Evolutionary conservation across 2,113 vertebrate species (phyloP).

Genomic region (Furnarius figulus): DNA sequence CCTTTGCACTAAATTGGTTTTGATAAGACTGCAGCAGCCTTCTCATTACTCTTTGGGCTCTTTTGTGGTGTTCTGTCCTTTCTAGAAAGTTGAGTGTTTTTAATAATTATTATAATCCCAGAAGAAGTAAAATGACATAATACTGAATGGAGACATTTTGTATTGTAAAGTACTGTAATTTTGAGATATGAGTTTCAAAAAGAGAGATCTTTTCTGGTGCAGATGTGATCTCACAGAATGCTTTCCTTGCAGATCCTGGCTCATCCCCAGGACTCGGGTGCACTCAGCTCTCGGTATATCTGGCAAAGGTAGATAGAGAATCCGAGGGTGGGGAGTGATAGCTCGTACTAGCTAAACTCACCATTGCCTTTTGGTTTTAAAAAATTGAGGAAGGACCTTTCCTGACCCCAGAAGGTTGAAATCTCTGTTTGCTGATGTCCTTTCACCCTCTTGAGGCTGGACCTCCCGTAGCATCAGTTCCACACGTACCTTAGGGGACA

Average conservation of each 20-base stretch:
- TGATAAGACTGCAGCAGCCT: slow-evolving; percentile 55
- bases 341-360: neutral
- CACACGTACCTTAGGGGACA: neutral
- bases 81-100: slow-evolving; percentile 56
- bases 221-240: slow-evolving; percentile 15
- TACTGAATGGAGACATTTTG: slow-evolving; percentile 51
- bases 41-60: neutral
- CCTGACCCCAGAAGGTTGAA: neutral
- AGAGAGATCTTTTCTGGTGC: neutral
- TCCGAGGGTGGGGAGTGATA: neutral
- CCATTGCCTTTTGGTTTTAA: neutral
- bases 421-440: slow-evolving; percentile 1
- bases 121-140: slow-evolving; percentile 65
- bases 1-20: slow-evolving; percentile 67
- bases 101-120: slow-evolving; percentile 52
- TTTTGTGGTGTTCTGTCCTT: slow-evolving; percentile 65
- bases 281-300: neutral
- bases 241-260: slow-evolving; percentile 23
- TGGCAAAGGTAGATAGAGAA: neutral
- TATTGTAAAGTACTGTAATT: slow-evolving; percentile 51
- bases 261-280: neutral
- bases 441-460: slow-evolving; percentile 13
- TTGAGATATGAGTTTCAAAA: slow-evolving; percentile 1
- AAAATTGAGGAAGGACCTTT: neutral
- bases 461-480: neutral